Conservation (phyloP, 2,888 invertebrate genomes). For the Lampropteryx suffumata region DNA sequence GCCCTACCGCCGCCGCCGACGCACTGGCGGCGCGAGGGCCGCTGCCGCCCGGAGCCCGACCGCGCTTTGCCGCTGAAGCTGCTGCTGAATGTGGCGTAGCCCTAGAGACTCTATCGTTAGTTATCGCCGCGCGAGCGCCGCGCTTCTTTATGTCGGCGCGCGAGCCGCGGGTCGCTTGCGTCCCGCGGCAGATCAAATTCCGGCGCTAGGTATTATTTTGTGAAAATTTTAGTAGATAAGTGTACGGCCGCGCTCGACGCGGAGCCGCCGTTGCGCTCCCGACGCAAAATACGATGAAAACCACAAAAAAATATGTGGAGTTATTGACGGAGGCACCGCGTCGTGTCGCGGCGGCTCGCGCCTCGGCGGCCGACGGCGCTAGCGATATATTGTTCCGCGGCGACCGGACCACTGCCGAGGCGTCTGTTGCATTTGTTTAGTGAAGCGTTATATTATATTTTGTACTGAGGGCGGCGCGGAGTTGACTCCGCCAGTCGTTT, state of each 20-base stretch:
- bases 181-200: conserved; percentile 64
- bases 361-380: conserved; percentile 35
- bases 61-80: conserved; percentile 85
- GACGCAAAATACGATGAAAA: conserved; percentile 65
- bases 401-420: conserved; percentile 33
- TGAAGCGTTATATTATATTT: conserved; percentile 59
- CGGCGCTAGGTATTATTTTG: conserved; percentile 82
- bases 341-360: conserved; percentile 39
- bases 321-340: conserved; percentile 36
- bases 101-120: conserved; percentile 62
- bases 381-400: conserved; percentile 35
- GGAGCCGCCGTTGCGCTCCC: conserved; percentile 34
- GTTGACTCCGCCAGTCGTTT: conserved; percentile 70
- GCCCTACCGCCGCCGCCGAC: conserved; percentile 91
- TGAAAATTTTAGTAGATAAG: conserved; percentile 81
- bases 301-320: conserved; percentile 64
- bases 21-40: conserved; percentile 86
- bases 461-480: conserved; percentile 39
- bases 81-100: conserved; percentile 84
- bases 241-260: conserved; percentile 49
- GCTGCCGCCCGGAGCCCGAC: conserved; percentile 75
- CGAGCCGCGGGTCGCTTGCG: conserved; percentile 58
- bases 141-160: conserved; percentile 68
- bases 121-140: conserved; percentile 57
- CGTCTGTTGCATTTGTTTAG: conserved; percentile 61